Conservation (phyloP, 2,797 vertebrate species). For the Rhynchotus rufescens region DNA sequence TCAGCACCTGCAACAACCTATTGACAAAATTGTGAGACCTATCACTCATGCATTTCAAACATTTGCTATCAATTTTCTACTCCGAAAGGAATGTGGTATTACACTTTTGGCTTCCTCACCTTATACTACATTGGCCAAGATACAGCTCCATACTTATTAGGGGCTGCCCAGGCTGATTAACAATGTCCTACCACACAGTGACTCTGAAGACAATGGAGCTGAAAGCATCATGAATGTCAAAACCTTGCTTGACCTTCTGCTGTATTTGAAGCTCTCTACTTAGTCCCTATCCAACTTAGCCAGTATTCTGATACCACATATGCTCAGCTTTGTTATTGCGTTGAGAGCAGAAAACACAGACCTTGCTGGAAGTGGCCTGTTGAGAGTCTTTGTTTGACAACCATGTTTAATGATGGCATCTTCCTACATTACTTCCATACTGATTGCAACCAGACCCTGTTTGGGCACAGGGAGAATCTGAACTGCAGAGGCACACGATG, state of each 20-base stretch:
- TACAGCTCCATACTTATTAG: background rate
- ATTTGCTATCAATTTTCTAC: background rate
- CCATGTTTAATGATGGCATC: background rate
- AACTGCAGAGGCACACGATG: conserved; percentile 3
- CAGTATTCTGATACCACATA: background rate
- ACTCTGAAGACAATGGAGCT: background rate
- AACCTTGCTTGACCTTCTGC: background rate
- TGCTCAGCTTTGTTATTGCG: background rate
- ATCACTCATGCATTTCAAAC: background rate
- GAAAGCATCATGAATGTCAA: background rate
- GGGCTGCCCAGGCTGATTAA: background rate
- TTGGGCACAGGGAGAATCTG: background rate
- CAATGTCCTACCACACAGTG: background rate
- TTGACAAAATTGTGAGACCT: background rate
- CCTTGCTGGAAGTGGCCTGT: background rate
- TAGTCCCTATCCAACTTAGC: fast-evolving
- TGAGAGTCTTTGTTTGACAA: conserved; percentile 1
- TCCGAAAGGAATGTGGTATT: background rate
- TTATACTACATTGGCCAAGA: background rate
- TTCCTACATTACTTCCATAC: conserved; percentile 20
- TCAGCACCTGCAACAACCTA: background rate
- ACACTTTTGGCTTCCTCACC: background rate
- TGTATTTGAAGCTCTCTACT: background rate
- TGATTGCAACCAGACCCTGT: background rate
- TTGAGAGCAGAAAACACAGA: conserved; percentile 2